A percentile compares a stretch with the other conserved stretches of the same genome.
phyloP scores from a whole-genome alignment of 2,888 invertebrate species.

The Shargacucullia verbasci region DNA sequence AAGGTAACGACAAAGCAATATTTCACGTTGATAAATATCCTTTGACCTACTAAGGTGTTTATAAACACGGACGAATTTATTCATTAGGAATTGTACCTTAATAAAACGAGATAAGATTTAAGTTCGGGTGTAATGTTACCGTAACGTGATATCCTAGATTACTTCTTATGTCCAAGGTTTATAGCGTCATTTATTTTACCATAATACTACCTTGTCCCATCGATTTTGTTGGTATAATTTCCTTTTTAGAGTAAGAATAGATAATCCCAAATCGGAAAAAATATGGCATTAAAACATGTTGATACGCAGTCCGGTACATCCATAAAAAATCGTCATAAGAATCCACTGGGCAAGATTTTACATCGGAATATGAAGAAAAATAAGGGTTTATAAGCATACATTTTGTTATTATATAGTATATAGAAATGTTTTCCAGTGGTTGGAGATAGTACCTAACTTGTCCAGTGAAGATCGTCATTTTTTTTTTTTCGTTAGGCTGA shows the following conservation, averaged over 20 bases:
- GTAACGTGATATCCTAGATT: constrained; percentile 23
- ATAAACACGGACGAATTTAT: neutral
- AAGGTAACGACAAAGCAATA: constrained; percentile 28
- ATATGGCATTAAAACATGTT: no score
- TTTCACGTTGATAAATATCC: constrained; percentile 48
- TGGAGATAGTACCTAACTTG: no score
- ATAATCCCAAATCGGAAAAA: no score
- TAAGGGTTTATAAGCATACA: no score
- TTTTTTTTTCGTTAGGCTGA: no score
- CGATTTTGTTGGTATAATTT: constrained; percentile 24
- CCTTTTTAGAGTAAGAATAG: neutral
- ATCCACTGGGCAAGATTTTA: no score
- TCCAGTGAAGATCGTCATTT: no score
- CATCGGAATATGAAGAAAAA: no score
- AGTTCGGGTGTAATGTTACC: neutral
- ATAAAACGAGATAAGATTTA: constrained; percentile 1
- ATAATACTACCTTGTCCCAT: constrained; percentile 12
- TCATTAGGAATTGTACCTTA: constrained; percentile 17
- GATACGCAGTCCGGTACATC: no score
- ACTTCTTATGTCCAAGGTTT: constrained; percentile 20
- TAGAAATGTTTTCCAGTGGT: no score
- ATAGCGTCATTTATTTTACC: constrained; percentile 37
- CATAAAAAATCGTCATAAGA: no score
- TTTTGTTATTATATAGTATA: no score
- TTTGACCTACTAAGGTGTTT: constrained; percentile 43